Conservation (phyloP, 2,797 vertebrate species). For the Myoxocephalus aenaeus region DNA sequence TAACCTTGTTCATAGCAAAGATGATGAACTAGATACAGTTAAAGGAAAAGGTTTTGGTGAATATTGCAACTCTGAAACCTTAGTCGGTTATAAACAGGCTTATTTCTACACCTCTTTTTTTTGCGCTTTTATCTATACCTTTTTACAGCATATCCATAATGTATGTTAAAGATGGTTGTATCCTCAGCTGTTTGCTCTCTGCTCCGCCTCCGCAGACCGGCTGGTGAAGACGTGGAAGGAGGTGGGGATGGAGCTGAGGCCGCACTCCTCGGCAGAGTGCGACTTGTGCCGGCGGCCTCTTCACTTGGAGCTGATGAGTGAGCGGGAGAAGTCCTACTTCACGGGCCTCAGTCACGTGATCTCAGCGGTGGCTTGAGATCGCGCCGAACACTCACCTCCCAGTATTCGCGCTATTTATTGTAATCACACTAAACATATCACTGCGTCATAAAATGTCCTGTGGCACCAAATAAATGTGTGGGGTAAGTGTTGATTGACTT, state of each 20-base stretch:
- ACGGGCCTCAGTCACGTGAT: constrained; percentile 89
- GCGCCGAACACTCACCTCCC: not conserved
- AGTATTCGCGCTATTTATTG: constrained; percentile 28
- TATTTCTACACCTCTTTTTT: not conserved
- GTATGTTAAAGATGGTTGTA: not conserved
- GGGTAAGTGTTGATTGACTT: not conserved
- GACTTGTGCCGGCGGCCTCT: constrained; percentile 92
- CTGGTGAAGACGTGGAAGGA: constrained; percentile 89
- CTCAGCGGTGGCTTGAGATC: constrained; percentile 85
- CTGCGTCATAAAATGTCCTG: constrained; percentile 1
- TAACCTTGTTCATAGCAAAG: not conserved
- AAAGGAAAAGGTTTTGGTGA: not conserved
- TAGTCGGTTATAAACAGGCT: no score
- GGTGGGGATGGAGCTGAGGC: constrained; percentile 87
- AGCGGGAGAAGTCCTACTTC: constrained; percentile 91
- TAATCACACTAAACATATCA: constrained; percentile 13
- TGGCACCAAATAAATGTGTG: constrained; percentile 27
- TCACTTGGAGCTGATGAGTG: constrained; percentile 93
- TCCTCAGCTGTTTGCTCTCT: constrained; percentile 28
- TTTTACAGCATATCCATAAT: not conserved
- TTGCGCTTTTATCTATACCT: not conserved
- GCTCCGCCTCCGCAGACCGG: constrained; percentile 81
- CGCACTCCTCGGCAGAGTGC: constrained; percentile 90
- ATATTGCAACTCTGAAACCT: not conserved
- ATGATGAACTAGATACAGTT: not conserved